Conservation (phyloP, 2,113 vertebrate genomes). For the Salvelinus namaycush region DNA sequence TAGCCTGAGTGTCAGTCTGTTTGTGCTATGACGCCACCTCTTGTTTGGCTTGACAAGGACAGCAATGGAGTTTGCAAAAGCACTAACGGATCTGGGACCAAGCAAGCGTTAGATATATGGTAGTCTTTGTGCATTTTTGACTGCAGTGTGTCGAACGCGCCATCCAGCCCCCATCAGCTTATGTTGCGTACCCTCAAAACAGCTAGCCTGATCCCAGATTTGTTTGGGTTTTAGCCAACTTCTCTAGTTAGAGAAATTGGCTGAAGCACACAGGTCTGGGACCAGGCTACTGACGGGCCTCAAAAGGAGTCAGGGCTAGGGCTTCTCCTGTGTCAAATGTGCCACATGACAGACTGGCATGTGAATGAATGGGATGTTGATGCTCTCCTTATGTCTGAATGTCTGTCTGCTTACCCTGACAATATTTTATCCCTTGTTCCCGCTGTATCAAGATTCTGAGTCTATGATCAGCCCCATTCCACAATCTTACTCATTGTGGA, state of each 20-base stretch:
- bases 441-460: not conserved
- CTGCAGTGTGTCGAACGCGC: not conserved
- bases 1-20: too few relatives aligned
- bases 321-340: not conserved
- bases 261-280: not conserved
- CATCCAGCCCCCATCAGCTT: not conserved
- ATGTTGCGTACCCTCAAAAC: too few relatives aligned
- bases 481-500: too few relatives aligned
- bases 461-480: not conserved
- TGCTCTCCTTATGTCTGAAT: not conserved
- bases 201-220: too few relatives aligned
- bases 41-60: too few relatives aligned
- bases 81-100: too few relatives aligned
- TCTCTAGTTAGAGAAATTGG: not conserved
- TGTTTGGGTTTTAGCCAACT: constrained; percentile 8
- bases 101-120: constrained; percentile 9
- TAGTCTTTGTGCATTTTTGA: constrained; percentile 23
- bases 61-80: too few relatives aligned
- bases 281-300: not conserved
- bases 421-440: not conserved
- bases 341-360: not conserved
- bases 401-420: not conserved
- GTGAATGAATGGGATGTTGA: not conserved
- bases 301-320: not conserved
- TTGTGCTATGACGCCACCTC: too few relatives aligned